Base-by-base conservation (phyloP, 1,140 invertebrate genomes). In the Dreissena polymorpha region DNA sequence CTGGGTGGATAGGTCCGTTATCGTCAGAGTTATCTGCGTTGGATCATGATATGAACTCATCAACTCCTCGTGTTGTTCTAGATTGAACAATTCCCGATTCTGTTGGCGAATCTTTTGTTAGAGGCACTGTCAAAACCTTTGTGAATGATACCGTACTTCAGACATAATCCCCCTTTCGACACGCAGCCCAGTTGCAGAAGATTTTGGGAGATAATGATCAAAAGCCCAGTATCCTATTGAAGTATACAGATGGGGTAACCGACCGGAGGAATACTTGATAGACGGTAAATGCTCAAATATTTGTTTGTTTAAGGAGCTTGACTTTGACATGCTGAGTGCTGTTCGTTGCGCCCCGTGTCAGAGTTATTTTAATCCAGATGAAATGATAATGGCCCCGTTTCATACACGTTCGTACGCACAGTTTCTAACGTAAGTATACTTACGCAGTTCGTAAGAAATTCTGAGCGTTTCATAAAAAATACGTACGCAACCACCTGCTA, bases 21-120 rank as follows among this genome's bases (percentile, higher is more conserved):
- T 2, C n/a, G 18, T 14, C 23, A 50, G 27, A 67, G 25, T 21
- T 85, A 13, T 14, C 21, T 21, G 77, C 70, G 16, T 27, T 83
- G 18, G 86, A 86, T 27, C 86, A 86, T 75, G 84, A 86, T 60
- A 82, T 87, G 74, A 60, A 51, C 27, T 60, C n/a, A 16, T 21
- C 63, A 3, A 77, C 73, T 29, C 82, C 85, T 55, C 63, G 51
- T 57, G 82, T 84, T 51, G 53, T 29, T 27, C 25, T 84, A 3
- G 7, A 84, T 6, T 77, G 69, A 63, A 21, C 25, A 10, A 78
- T 86, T 49, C 85, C 85, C 16, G 64, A 86, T 6, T 29, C 51
- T n/a, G 8, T 68, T 12, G 53, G 80, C 0, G 21, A 69, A 29
- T 88, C 86, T 13, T 87, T 86, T 74, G 68, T 78, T 23, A 0